Evolutionary conservation across 2,888 invertebrate genomes (phyloP).

Genomic region (Thera britannica): DNA sequence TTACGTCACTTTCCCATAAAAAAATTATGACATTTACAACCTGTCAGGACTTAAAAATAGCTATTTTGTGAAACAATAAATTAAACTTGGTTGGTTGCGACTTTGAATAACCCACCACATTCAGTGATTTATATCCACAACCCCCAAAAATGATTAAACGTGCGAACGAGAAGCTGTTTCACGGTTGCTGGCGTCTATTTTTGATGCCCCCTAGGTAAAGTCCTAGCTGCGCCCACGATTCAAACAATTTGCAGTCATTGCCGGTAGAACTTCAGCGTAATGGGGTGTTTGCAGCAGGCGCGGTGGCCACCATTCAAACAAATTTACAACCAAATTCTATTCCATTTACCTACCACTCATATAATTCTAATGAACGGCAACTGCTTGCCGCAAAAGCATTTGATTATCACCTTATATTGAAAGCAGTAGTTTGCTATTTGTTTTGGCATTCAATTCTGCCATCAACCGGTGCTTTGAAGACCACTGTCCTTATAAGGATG

Average conservation of each 20-base stretch:
- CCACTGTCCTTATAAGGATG: slow-evolving; percentile 2
- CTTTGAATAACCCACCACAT: too few relatives aligned
- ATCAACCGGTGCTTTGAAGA: slow-evolving; percentile 27
- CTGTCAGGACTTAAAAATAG: too few relatives aligned
- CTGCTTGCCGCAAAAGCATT: slow-evolving; percentile 45
- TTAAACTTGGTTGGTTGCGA: too few relatives aligned
- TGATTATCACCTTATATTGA: slow-evolving; percentile 41
- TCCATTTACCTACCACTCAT: slow-evolving; percentile 35
- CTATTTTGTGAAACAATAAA: too few relatives aligned
- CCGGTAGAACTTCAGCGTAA: slow-evolving; percentile 49
- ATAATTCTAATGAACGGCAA: slow-evolving; percentile 54
- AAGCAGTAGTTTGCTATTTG: slow-evolving; percentile 20
- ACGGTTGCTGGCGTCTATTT: too few relatives aligned
- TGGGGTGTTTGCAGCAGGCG: slow-evolving; percentile 49
- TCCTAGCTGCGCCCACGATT: not conserved
- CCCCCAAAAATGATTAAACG: too few relatives aligned
- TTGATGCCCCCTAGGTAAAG: not conserved
- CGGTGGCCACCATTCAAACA: slow-evolving; percentile 53
- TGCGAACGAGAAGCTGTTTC: too few relatives aligned
- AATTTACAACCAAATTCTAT: slow-evolving; percentile 58
- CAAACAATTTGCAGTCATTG: slow-evolving; percentile 59
- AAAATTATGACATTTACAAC: too few relatives aligned
- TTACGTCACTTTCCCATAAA: too few relatives aligned
- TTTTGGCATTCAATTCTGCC: slow-evolving; percentile 35
- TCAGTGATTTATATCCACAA: too few relatives aligned